Evolutionary conservation across 2,113 vertebrate species (phyloP), one percentile per base, ranked within the genome.

Genomic region (Corythaeola cristata): DNA sequence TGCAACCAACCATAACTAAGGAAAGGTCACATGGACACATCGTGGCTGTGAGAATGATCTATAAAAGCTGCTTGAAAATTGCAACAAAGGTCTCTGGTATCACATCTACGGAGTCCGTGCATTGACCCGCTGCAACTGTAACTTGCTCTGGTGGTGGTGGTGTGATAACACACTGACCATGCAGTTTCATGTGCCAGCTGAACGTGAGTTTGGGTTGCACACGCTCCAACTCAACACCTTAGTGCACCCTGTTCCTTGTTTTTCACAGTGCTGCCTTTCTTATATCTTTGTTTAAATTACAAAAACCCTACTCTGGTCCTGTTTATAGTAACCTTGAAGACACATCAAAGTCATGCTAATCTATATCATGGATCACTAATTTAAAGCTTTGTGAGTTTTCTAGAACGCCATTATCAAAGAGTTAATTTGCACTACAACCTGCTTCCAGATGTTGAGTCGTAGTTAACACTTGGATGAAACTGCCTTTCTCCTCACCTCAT

Each of bases 161-260:
- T 33, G 50, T 9, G 35, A 12, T 15, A 44, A 7, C 12, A 2
- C 3, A 0, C 37, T 7, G 52, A 4, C 20, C 37, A 3, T 9
- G 52, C 8, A 3, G 9, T 5, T 22, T 5, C 78, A 2, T 1
- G 24, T 15, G 0, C n/a, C 15, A 32, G 5, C 1, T 41, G 12
- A 11, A 11, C 2, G 2, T 3, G 41, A 28, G 11, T 23, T 24
- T 35, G 88, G 37, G 15, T 20, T 41, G 26, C n/a, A 13, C 35
- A 4, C 1, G 8, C 2, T 1, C 22, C 41, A 16, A 1, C 50
- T 15, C 50, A 12, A 4, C 39, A 5, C 79, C 33, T 16, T 6
- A 12, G 39, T 8, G 50, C 55, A 23, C 24, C 35, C 47, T 5
- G 14, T 7, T 39, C 39, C 28, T 15, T 22, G 30, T 12, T 18